These are phyloP conservation scores for Lagenorhynchus albirostris DNA, from an alignment of 2,113 vertebrate species.

Conservation along the genomic window DNA sequence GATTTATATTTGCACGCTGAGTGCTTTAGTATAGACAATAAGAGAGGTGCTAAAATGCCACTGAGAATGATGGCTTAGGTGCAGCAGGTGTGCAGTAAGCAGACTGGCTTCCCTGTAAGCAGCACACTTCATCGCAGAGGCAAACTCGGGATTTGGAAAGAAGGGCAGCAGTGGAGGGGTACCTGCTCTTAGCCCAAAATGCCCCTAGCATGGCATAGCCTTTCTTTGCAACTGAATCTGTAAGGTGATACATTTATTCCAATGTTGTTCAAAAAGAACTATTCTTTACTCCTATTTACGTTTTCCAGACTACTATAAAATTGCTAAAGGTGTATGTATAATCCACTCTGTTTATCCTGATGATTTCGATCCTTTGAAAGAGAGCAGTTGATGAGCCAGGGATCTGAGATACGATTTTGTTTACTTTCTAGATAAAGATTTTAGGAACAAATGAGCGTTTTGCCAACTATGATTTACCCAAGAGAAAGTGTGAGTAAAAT, in stretches of 20 bases:
- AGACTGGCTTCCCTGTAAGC: neutral
- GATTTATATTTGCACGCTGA: neutral
- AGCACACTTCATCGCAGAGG: neutral
- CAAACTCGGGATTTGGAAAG: neutral
- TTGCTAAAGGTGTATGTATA: neutral
- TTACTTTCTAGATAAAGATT: slow-evolving; percentile 27
- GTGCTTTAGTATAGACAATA: accelerated
- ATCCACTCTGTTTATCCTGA: neutral
- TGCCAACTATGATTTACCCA: neutral
- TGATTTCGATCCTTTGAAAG: neutral
- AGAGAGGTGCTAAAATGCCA: accelerated
- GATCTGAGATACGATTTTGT: neutral
- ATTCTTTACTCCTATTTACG: neutral
- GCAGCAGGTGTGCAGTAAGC: neutral
- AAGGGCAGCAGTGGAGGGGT: neutral
- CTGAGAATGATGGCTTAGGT: neutral
- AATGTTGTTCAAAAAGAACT: neutral
- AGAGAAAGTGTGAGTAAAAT: neutral
- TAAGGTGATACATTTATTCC: neutral
- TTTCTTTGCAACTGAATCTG: neutral
- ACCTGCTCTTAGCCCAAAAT: neutral
- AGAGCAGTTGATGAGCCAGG: neutral
- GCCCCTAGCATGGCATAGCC: neutral
- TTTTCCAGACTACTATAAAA: neutral
- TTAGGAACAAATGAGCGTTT: neutral